These are phyloP conservation scores for Lonchura striata DNA, from an alignment of 2,113 vertebrate species.

Conservation along the genomic window DNA sequence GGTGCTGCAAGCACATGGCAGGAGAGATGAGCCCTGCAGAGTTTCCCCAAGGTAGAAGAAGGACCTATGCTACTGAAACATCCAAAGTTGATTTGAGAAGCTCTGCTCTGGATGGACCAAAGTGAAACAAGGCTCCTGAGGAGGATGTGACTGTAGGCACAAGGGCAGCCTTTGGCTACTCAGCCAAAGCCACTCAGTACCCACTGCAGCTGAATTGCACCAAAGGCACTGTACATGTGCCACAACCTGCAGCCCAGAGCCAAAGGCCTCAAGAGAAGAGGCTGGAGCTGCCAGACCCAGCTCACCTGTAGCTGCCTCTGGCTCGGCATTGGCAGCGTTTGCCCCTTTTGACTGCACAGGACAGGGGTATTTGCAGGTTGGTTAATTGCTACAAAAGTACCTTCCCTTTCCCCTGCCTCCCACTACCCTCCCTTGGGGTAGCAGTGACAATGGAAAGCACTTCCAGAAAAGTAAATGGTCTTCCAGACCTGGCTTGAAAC, in stretches of 20 bases:
- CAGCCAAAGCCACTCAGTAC: not conserved
- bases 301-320: not conserved
- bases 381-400: not conserved
- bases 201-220: not conserved
- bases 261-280: not conserved
- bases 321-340: accelerated
- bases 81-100: not conserved
- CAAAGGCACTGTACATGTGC: accelerated
- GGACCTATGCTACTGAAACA: not conserved
- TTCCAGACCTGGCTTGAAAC: conserved; percentile 5
- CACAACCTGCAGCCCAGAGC: not conserved
- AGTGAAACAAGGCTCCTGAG: not conserved
- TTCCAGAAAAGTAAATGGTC: not conserved
- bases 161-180: not conserved
- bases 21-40: not conserved
- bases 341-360: not conserved
- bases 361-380: not conserved
- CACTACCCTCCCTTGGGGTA: not conserved
- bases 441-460: not conserved
- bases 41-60: not conserved
- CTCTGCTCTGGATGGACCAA: not conserved
- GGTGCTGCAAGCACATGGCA: accelerated
- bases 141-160: not conserved
- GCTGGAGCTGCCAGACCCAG: not conserved
- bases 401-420: not conserved